phyloP scores from a whole-genome alignment of 2,113 vertebrate genomes.

The Xyliphius kryptos region DNA sequence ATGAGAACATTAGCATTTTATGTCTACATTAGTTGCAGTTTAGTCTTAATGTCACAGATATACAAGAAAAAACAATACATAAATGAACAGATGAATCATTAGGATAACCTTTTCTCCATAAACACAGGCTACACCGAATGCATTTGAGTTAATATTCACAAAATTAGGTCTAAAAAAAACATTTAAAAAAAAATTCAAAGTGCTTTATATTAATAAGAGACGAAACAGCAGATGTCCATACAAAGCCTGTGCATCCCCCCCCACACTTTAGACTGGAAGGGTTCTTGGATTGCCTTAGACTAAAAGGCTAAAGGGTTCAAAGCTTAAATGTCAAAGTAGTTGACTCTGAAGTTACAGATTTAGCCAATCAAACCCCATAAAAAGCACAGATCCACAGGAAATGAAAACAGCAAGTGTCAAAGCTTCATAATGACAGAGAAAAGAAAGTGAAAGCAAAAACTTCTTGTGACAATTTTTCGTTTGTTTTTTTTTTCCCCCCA shows the following conservation, averaged over 20 bases:
- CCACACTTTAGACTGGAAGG: slow-evolving; percentile 18
- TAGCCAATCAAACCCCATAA: slow-evolving; percentile 21
- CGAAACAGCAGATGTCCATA: no score
- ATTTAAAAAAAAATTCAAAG: slow-evolving; percentile 47
- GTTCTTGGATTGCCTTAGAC: slow-evolving; percentile 14
- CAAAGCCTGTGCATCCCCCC: no score
- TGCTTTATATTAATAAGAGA: slow-evolving; percentile 64
- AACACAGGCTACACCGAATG: no score
- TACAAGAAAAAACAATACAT: no score
- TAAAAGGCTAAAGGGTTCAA: no score
- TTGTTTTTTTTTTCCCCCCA: background rate
- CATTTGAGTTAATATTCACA: slow-evolving; percentile 57
- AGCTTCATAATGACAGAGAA: no score
- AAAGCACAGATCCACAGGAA: slow-evolving; percentile 33
- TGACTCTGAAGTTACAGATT: no score
- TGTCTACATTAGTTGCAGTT: slow-evolving; percentile 26
- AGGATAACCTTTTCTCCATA: no score
- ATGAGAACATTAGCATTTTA: slow-evolving; percentile 17
- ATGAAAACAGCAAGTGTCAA: slow-evolving; percentile 15
- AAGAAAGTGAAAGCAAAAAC: background rate
- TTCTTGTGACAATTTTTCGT: background rate
- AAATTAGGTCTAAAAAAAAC: slow-evolving; percentile 55
- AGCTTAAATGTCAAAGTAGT: no score
- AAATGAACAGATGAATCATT: no score
- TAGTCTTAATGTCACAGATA: slow-evolving; percentile 19